phyloP scores from a whole-genome alignment of 2,888 invertebrate genomes.

The Ennomos erosarius region DNA sequence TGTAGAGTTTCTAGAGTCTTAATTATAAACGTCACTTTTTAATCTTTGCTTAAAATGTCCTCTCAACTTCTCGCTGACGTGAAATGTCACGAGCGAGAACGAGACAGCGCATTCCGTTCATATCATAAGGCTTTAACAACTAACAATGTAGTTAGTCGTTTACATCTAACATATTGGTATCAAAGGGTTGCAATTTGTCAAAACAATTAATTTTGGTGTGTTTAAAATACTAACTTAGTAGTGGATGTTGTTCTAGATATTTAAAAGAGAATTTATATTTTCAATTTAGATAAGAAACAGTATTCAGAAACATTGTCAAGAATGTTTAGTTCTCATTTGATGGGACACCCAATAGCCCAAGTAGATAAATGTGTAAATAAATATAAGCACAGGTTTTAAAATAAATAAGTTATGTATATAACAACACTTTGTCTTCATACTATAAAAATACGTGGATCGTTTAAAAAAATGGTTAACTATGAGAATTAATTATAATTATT shows the following conservation, averaged over 20 bases:
- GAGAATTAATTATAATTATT: too few species aligned
- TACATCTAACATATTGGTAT: constrained; percentile 47
- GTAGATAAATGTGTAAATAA: not conserved
- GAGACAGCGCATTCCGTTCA: too few species aligned
- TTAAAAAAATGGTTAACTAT: too few species aligned
- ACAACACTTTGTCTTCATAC: not conserved
- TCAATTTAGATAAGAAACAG: constrained; percentile 27
- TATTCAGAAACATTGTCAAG: constrained; percentile 30
- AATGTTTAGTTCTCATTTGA: constrained; percentile 12
- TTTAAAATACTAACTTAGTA: constrained; percentile 57
- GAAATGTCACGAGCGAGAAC: too few species aligned
- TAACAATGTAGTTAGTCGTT: not conserved
- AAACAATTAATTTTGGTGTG: constrained; percentile 64
- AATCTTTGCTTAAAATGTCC: too few species aligned
- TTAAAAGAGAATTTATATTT: constrained; percentile 52
- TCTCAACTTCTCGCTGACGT: too few species aligned
- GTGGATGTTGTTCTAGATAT: constrained; percentile 57
- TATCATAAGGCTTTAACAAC: too few species aligned
- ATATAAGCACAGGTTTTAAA: constrained; percentile 10
- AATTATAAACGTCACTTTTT: too few species aligned
- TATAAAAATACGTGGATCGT: not conserved
- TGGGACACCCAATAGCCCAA: constrained; percentile 3
- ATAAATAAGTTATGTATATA: constrained; percentile 2
- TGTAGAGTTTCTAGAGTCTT: too few species aligned
- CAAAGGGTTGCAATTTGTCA: constrained; percentile 66